These are phyloP conservation scores for Microplitis deprimator DNA, from an alignment of 2,888 invertebrate species.

Conservation along the genomic window DNA sequence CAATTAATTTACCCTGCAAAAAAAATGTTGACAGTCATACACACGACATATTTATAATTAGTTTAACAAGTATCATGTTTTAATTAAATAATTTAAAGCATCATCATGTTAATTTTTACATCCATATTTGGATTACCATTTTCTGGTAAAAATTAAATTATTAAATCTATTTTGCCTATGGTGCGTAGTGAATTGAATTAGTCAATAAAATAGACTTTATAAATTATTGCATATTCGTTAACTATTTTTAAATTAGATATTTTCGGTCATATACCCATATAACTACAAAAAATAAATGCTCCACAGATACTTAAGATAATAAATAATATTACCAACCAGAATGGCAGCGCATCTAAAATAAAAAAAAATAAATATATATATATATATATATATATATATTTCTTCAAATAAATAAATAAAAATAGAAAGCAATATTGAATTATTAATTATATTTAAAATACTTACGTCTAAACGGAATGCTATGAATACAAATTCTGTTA, in stretches of 20 bases:
- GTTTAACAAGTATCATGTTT: neutral
- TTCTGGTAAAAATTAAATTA: neutral
- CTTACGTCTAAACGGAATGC: slow-evolving; percentile 86
- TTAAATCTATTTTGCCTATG: neutral
- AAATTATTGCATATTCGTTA: slow-evolving; percentile 41
- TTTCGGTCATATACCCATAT: slow-evolving; percentile 78
- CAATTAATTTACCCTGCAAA: neutral
- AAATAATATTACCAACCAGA: slow-evolving; percentile 84
- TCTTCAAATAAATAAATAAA: neutral
- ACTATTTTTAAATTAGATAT: slow-evolving; percentile 39
- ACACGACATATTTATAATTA: neutral
- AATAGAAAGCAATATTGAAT: neutral
- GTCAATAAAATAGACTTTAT: slow-evolving; percentile 41
- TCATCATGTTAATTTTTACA: neutral
- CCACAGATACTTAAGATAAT: slow-evolving; percentile 83
- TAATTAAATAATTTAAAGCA: slow-evolving; percentile 11
- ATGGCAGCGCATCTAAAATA: slow-evolving; percentile 83
- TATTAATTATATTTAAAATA: slow-evolving; percentile 52
- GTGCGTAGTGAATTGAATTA: slow-evolving; percentile 13
- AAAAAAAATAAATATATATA: slow-evolving; percentile 41
- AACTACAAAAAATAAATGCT: slow-evolving; percentile 87
- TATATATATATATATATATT: slow-evolving; percentile 18
- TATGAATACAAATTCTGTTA: slow-evolving; percentile 92
- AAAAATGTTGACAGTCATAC: neutral
- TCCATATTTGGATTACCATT: neutral